Conservation (phyloP, 1,140 invertebrate genomes). For the Dinoponera quadriceps region DNA sequence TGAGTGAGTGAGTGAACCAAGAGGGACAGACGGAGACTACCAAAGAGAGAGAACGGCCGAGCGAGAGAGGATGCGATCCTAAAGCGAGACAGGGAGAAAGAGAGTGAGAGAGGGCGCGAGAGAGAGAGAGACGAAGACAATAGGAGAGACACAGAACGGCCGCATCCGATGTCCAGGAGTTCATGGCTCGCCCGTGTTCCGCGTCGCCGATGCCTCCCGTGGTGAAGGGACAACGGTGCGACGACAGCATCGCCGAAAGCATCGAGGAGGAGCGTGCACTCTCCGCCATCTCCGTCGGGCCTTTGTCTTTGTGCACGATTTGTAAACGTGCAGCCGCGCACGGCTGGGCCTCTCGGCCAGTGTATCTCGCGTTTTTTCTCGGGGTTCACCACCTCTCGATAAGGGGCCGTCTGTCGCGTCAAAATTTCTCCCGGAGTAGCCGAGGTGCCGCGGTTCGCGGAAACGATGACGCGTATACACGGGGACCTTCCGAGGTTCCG, state of each 20-base stretch:
- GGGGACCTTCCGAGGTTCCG: too few relatives aligned
- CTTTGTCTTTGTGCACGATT: conserved; percentile 41
- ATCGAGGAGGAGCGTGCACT: neutral
- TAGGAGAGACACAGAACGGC: conserved; percentile 44
- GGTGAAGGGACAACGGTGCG: neutral
- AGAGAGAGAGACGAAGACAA: conserved; percentile 29
- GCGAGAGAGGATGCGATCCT: neutral
- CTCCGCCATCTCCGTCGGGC: conserved; percentile 35
- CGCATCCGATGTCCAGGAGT: conserved; percentile 30
- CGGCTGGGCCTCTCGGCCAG: neutral
- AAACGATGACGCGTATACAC: too few relatives aligned
- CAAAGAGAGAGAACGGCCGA: neutral
- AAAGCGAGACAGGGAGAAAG: neutral
- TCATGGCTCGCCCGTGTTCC: conserved; percentile 55
- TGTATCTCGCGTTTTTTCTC: too few relatives aligned
- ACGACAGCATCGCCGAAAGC: neutral
- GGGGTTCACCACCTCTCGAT: too few relatives aligned
- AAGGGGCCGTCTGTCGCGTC: too few relatives aligned
- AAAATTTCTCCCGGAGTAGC: too few relatives aligned
- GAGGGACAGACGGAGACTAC: too few relatives aligned
- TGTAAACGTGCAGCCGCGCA: neutral
- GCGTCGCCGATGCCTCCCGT: conserved; percentile 46
- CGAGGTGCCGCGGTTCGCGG: too few relatives aligned
- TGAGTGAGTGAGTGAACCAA: neutral
- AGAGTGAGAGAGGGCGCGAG: conserved; percentile 29